These are phyloP conservation scores for Oasisia sp. DNA, from an alignment of 2,888 invertebrate genomes.

Conservation along the genomic window DNA sequence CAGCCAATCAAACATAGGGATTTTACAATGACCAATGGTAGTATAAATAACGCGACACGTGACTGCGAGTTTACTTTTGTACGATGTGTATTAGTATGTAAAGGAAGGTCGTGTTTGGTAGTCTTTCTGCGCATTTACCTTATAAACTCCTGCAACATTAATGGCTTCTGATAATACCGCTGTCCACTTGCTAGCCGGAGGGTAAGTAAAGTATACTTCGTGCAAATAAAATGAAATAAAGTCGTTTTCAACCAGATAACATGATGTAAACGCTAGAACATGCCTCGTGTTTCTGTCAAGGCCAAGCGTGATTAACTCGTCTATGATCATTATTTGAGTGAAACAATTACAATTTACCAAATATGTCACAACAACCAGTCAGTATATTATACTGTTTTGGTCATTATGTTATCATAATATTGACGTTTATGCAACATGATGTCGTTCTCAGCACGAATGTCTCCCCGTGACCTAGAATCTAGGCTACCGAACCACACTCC, in stretches of 20 bases:
- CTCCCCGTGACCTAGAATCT: no score
- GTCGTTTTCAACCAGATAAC: background rate
- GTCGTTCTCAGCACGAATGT: background rate
- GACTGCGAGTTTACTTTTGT: slow-evolving; percentile 17
- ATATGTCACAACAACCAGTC: background rate
- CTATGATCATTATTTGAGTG: background rate
- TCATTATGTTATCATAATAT: background rate
- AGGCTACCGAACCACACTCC: no score
- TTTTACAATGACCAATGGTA: background rate
- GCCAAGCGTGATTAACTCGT: slow-evolving; percentile 9
- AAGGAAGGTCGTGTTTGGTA: slow-evolving; percentile 17
- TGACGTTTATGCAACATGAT: background rate
- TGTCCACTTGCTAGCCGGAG: slow-evolving; percentile 17
- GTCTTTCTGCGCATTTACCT: background rate
- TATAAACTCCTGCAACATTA: background rate
- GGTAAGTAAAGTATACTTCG: slow-evolving; percentile 4
- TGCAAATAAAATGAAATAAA: background rate
- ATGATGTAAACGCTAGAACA: background rate
- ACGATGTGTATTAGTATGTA: background rate
- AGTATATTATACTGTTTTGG: background rate
- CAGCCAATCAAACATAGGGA: slow-evolving; percentile 1
- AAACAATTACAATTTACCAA: background rate
- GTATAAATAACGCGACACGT: background rate
- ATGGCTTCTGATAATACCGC: slow-evolving; percentile 17
- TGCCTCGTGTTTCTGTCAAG: slow-evolving; percentile 3